phyloP scores from a whole-genome alignment of 2,888 invertebrate genomes.

The Ecliptopera silaceata region DNA sequence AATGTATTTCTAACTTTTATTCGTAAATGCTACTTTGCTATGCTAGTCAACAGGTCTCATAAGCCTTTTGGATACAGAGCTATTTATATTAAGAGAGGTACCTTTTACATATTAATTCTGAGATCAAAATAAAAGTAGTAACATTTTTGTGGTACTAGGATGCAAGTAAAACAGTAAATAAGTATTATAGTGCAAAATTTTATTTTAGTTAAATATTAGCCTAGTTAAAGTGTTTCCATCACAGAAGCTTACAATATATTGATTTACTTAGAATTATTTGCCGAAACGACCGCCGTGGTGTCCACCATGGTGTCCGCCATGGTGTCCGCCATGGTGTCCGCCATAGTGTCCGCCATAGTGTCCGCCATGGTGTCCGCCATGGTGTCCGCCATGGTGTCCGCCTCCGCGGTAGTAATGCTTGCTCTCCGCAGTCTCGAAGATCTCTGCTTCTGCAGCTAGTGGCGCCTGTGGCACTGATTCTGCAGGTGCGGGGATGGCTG shows the following conservation, averaged over 20 bases:
- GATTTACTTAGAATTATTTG: neutral
- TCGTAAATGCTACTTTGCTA: no score
- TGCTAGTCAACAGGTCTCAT: no score
- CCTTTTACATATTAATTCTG: no score
- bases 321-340: slow-evolving; percentile 13
- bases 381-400: slow-evolving; percentile 8
- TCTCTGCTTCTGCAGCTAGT: neutral
- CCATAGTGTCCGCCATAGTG: slow-evolving; percentile 9
- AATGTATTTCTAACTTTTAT: no score
- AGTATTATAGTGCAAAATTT: neutral
- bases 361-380: slow-evolving; percentile 10
- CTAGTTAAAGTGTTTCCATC: slow-evolving; percentile 13
- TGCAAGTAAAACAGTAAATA: neutral
- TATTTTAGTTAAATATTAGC: slow-evolving; percentile 6
- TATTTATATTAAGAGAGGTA: no score
- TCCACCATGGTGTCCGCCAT: neutral
- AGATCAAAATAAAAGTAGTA: no score
- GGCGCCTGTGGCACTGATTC: neutral
- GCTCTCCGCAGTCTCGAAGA: slow-evolving; percentile 14
- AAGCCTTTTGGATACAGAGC: no score
- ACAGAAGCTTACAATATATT: slow-evolving; percentile 9
- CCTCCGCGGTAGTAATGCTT: neutral
- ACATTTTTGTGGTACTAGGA: no score
- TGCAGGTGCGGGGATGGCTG: slow-evolving; percentile 13
- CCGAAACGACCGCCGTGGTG: neutral